Conservation (phyloP, 2,113 vertebrate genomes). For the Cephalopholis sonnerati region DNA sequence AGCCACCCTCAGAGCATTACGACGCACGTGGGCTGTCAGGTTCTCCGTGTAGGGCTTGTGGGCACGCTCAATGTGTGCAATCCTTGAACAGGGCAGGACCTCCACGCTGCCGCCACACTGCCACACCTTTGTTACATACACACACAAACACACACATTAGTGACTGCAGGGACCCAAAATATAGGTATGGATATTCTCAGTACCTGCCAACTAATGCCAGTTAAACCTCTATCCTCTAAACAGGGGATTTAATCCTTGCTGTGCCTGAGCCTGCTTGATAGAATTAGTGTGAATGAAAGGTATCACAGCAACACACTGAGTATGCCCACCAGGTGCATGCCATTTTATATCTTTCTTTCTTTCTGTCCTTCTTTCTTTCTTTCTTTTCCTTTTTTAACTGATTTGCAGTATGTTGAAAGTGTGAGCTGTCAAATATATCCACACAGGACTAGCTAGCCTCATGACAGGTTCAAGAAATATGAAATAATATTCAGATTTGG, state of each 20-base stretch:
- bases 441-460: not conserved
- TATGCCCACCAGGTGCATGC: not conserved
- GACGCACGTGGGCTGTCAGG: slow-evolving; percentile 92
- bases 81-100: slow-evolving; percentile 94
- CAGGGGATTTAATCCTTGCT: slow-evolving; percentile 16
- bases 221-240: not conserved
- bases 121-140: slow-evolving; percentile 88
- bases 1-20: slow-evolving; percentile 93
- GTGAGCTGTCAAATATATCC: slow-evolving; percentile 8
- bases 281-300: slow-evolving; percentile 22
- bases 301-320: not conserved
- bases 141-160: not conserved
- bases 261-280: slow-evolving; percentile 9
- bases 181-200: slow-evolving; percentile 1
- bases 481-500: not conserved
- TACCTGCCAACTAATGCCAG: slow-evolving; percentile 9
- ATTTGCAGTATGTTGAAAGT: slow-evolving; percentile 2
- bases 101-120: slow-evolving; percentile 97
- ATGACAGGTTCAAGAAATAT: not conserved
- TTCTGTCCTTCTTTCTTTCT: no score
- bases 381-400: not conserved
- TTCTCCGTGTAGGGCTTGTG: slow-evolving; percentile 96
- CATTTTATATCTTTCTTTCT: no score
- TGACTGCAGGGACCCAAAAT: not conserved
- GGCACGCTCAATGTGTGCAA: slow-evolving; percentile 96